Evolutionary conservation across 2,797 vertebrate species (phyloP), one percentile per base, ranked within the genome.

Genomic region (Furcifer pardalis): DNA sequence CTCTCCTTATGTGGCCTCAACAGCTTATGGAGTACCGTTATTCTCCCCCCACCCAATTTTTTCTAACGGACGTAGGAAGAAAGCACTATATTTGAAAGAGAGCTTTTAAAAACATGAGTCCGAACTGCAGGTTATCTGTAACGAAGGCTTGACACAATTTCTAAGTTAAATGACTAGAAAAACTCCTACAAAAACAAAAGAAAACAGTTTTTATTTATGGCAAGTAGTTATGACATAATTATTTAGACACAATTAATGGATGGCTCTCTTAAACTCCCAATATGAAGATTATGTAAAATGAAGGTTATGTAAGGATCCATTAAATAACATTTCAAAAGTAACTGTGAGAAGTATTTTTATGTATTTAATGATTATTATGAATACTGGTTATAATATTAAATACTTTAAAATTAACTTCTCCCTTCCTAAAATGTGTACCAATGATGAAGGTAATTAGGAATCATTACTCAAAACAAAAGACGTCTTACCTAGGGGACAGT

Each of bases 401-500:
- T 4, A 85, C 7, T 63, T 1, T 0, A 87, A 82, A 35, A 84
- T 69, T 30, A 1, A 82, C 85, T 82, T 86, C 71, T 32, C 13
- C 77, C 40, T 84, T 83, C 52, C 40, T 9, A 27, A 65, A 40
- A 81, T 90, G 23, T 37, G 25, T 73, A 86, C 0, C 59, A 77
- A 71, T 82, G 77, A 1, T 1, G 25, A 23, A 89, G 21, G 81
- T n/a, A 35, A 76, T 78, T 77, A 32, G 37, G 60, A 85, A 88
- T 52, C 63, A 59, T 60, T 32, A 86, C 44, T 75, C 32, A 82
- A 71, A 86, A 27, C 76, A 66, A 77, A 42, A 78, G 56, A 84
- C 80, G 23, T 60, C 95, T n/a, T 96, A 97, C 96, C 96, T 96
- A 83, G 95, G 89, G 76, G 96, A 95, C 40, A 96, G 77, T 89